phyloP scores from a whole-genome alignment of 1,140 invertebrate genomes.

The Calliphora vicina region DNA sequence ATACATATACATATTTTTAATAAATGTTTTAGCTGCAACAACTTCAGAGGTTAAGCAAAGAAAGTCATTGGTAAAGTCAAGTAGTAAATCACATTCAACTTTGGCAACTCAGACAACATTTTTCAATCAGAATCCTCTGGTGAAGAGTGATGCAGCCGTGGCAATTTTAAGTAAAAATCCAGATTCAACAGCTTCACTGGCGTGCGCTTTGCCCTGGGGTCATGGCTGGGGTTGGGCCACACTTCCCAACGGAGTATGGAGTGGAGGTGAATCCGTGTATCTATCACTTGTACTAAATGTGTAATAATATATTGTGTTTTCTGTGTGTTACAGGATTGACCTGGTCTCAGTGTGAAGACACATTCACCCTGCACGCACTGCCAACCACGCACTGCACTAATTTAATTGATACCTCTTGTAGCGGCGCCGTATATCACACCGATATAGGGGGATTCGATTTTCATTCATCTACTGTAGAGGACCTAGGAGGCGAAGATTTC shows the following conservation, averaged over 20 bases:
- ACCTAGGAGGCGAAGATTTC: constrained; percentile 68
- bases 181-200: constrained; percentile 59
- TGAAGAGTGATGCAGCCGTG: constrained; percentile 60
- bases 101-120: constrained; percentile 48
- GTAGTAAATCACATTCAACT: constrained; percentile 42
- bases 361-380: constrained; percentile 69
- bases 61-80: constrained; percentile 45
- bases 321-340: constrained; percentile 64
- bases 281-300: background rate
- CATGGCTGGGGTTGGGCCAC: constrained; percentile 72
- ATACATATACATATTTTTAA: too few species aligned
- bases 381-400: constrained; percentile 70
- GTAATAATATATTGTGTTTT: background rate
- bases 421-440: constrained; percentile 68
- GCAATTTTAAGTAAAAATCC: constrained; percentile 61
- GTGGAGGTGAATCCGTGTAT: constrained; percentile 64
- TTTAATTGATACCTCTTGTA: constrained; percentile 66
- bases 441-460: constrained; percentile 68
- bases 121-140: constrained; percentile 55
- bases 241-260: constrained; percentile 70
- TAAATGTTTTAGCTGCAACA: constrained; percentile 63
- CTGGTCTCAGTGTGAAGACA: constrained; percentile 70
- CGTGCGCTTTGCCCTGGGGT: constrained; percentile 62
- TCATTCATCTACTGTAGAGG: constrained; percentile 66
- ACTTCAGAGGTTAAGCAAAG: constrained; percentile 65